Conservation (phyloP, 53 echinoderm and acorn worm species). For the Arbacia lixula region DNA sequence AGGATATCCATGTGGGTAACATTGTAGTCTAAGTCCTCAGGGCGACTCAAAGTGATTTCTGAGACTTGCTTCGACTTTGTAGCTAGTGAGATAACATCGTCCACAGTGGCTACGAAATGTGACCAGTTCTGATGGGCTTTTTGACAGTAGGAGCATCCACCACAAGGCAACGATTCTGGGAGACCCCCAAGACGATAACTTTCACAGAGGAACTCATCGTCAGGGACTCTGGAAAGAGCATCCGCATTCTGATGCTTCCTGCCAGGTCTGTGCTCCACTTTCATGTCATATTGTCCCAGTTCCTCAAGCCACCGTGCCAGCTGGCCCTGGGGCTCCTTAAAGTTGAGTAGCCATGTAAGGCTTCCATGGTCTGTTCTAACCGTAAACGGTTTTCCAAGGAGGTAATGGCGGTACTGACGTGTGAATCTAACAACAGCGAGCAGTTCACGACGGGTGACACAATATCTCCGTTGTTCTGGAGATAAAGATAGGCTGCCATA, state of each 20-base stretch:
- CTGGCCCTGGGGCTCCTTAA: constrained; percentile 64
- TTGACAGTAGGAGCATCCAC: constrained; percentile 60
- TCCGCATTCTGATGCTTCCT: constrained; percentile 62
- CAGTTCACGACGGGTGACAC: constrained; percentile 59
- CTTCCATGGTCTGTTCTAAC: constrained; percentile 60
- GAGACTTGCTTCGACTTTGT: too few relatives aligned
- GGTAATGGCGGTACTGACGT: constrained; percentile 56
- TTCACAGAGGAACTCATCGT: not conserved
- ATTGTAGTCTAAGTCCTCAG: too few relatives aligned
- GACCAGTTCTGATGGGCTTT: constrained; percentile 61
- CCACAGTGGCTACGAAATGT: constrained; percentile 37
- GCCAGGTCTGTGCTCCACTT: constrained; percentile 33
- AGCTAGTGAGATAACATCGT: constrained; percentile 64
- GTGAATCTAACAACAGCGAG: constrained; percentile 57
- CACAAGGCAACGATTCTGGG: constrained; percentile 55
- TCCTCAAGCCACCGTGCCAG: constrained; percentile 62
- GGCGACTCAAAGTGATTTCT: too few relatives aligned
- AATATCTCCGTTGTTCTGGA: constrained; percentile 48
- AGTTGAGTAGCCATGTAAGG: constrained; percentile 58
- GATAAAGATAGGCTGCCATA: constrained; percentile 60
- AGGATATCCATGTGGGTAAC: too few relatives aligned
- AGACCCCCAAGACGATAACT: not conserved
- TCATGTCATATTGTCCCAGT: constrained; percentile 61
- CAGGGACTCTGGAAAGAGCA: constrained; percentile 60
- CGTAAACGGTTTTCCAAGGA: constrained; percentile 51